Evolutionary conservation across 2,888 invertebrate species (phyloP).

Genomic region (Phaedon cochleariae): DNA sequence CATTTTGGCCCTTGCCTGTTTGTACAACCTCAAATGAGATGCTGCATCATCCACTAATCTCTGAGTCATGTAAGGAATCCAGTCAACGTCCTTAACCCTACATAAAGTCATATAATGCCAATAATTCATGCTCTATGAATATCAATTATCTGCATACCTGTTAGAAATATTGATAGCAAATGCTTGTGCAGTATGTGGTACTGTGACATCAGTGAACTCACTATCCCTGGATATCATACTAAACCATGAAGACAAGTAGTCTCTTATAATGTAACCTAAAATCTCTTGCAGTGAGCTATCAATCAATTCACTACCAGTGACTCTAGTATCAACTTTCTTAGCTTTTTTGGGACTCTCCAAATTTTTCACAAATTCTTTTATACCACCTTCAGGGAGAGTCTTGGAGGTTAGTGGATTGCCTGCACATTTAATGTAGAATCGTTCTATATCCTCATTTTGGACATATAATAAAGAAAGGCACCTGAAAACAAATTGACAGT

Average conservation of each 20-base stretch:
- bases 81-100: slow-evolving; percentile 84
- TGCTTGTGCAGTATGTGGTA: slow-evolving; percentile 75
- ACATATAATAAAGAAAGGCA: slow-evolving; percentile 59
- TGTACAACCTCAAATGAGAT: slow-evolving; percentile 85
- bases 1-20: slow-evolving; percentile 73
- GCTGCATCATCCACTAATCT: slow-evolving; percentile 90
- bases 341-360: slow-evolving; percentile 54
- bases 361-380: slow-evolving; percentile 54
- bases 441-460: slow-evolving; percentile 58
- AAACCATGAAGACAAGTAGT: slow-evolving; percentile 83
- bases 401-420: slow-evolving; percentile 57
- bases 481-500: slow-evolving; percentile 52
- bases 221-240: slow-evolving; percentile 74
- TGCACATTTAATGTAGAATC: slow-evolving; percentile 55
- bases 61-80: slow-evolving; percentile 88
- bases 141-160: slow-evolving; percentile 62
- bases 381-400: slow-evolving; percentile 58
- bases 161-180: slow-evolving; percentile 76
- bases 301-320: slow-evolving; percentile 86
- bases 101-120: slow-evolving; percentile 23
- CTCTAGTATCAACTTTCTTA: slow-evolving; percentile 67
- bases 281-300: slow-evolving; percentile 89
- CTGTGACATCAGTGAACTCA: slow-evolving; percentile 73
- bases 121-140: too few species aligned
- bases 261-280: slow-evolving; percentile 79